Percentiles rank a stretch among this genome's conserved stretches.
Evolutionary conservation across 2,888 invertebrate species (phyloP).

Genomic region (Cantharis flavilabris): DNA sequence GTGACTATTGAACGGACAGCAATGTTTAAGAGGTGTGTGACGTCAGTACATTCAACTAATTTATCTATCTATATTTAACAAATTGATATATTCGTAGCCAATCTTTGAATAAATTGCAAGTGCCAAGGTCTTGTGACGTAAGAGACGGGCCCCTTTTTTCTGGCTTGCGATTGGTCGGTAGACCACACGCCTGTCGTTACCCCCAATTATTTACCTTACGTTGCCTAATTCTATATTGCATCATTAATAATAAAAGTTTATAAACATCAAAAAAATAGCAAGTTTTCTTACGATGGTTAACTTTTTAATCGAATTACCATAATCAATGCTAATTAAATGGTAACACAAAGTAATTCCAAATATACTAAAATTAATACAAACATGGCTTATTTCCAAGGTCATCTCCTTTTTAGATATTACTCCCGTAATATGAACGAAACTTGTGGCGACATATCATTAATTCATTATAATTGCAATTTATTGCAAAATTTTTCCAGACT

Average conservation of each 20-base stretch:
- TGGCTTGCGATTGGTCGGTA: neutral
- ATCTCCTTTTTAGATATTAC: neutral
- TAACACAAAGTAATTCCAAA: neutral
- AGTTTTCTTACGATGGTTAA: neutral
- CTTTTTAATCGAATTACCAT: neutral
- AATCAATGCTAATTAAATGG: neutral
- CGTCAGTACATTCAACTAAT: neutral
- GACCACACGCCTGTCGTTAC: neutral
- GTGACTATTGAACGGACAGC: neutral
- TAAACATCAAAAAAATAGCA: conserved; percentile 4
- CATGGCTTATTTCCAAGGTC: neutral
- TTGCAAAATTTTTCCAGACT: neutral
- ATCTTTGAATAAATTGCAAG: neutral
- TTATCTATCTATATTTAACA: conserved; percentile 8
- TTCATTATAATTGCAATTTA: neutral
- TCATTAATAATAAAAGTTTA: conserved; percentile 13
- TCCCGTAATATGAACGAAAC: neutral
- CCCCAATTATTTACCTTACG: neutral
- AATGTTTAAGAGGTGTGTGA: neutral
- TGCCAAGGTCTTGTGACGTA: conserved; percentile 16
- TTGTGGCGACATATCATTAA: neutral
- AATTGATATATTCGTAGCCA: conserved; percentile 10
- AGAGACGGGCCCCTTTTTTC: conserved; percentile 2
- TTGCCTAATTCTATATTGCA: conserved; percentile 1
- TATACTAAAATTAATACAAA: neutral